phyloP scores from a whole-genome alignment of 1,140 invertebrate species.

The Cyclargus thomasi region DNA sequence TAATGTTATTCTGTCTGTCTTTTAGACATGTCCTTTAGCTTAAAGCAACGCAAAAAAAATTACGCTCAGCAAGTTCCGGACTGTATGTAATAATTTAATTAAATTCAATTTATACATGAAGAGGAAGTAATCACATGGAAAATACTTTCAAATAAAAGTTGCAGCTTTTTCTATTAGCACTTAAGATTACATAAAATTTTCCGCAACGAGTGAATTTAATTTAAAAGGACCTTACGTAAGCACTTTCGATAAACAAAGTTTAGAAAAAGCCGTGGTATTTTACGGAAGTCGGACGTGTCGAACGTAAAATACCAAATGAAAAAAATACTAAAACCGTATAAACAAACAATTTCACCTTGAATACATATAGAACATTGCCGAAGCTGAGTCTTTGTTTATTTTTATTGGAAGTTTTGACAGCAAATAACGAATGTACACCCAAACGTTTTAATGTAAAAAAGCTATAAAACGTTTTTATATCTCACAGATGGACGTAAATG shows the following conservation, averaged over 20 bases:
- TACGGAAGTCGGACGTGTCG: not conserved
- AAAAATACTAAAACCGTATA: not conserved
- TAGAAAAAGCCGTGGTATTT: not conserved
- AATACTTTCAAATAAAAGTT: not conserved
- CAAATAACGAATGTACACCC: conserved; percentile 10
- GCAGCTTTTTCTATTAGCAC: not conserved
- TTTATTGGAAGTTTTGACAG: conserved; percentile 16
- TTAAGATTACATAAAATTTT: not conserved
- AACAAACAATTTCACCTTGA: conserved; percentile 10
- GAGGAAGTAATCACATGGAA: not conserved
- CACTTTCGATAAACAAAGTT: not conserved
- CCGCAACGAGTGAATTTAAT: not conserved
- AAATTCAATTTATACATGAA: not conserved
- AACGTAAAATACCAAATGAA: conserved; percentile 3
- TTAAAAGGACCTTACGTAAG: not conserved
- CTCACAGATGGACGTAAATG: not conserved
- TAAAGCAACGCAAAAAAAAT: too few species aligned
- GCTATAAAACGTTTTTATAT: conserved; percentile 14
- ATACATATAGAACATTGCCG: conserved; percentile 11
- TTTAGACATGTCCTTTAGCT: too few species aligned
- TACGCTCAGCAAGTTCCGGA: too few species aligned
- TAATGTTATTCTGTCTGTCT: too few species aligned
- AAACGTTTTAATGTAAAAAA: conserved; percentile 13
- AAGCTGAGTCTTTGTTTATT: conserved; percentile 2
- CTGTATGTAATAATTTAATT: not conserved